Evolutionary conservation across 2,888 invertebrate species (phyloP).

Genomic region (Stramonita haemastoma): DNA sequence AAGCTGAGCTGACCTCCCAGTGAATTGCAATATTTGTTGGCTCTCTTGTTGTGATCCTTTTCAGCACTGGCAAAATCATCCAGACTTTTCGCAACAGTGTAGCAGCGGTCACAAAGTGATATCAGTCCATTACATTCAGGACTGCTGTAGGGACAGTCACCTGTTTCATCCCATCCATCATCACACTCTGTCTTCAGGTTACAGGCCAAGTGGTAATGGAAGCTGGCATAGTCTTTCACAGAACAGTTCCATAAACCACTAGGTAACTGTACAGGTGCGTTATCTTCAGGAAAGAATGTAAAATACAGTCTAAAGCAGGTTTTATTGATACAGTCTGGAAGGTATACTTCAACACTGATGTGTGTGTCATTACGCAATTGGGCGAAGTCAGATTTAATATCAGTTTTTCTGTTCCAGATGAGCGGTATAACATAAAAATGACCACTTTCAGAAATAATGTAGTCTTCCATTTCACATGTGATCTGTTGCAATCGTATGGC

Average conservation of each 20-base stretch:
- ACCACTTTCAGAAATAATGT: no score
- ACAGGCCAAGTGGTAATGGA: not conserved
- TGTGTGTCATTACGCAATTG: not conserved
- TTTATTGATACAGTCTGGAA: not conserved
- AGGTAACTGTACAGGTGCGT: no score
- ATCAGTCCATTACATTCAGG: not conserved
- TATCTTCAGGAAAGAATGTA: not conserved
- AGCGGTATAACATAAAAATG: no score
- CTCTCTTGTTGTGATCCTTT: not conserved
- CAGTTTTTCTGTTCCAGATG: not conserved
- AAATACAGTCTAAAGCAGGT: not conserved
- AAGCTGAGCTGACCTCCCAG: not conserved
- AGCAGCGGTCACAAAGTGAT: not conserved
- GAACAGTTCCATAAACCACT: slow-evolving; percentile 2
- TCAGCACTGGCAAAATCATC: not conserved
- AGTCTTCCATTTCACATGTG: no score
- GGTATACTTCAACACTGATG: not conserved
- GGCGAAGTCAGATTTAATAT: not conserved
- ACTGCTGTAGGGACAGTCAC: slow-evolving; percentile 13
- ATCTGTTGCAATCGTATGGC: no score
- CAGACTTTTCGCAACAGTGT: not conserved
- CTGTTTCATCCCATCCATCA: no score
- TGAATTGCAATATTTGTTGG: not conserved
- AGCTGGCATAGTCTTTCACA: not conserved
- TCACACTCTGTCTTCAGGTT: slow-evolving; percentile 14